Base-by-base conservation (phyloP, 2,797 vertebrate species). In the Anabacerthia variegaticeps region DNA sequence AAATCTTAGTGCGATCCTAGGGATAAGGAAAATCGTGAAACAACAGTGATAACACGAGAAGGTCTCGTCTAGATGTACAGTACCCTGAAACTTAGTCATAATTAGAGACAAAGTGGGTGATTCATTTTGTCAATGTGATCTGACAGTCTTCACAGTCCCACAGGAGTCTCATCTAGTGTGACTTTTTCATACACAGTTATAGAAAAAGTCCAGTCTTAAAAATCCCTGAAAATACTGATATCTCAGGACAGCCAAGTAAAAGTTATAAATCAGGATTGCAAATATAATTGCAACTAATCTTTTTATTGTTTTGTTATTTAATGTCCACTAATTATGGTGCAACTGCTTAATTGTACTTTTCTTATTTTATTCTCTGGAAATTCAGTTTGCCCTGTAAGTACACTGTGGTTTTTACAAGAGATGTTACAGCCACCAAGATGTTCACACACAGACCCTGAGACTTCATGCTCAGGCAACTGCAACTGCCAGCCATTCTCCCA, bases 51-150 rank as follows among this genome's bases (percentile, higher is more conserved):
- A 66, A 56, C 54, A 73, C 32, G 66, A 49, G 24, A 39, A 71
- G 16, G 5, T 73, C 58, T 92, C 44, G 52, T 81, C 46, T 89
- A 83, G 27, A 46, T 49, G 9, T 77, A 44, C 52, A 34, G 44
- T 74, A 49, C 23, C 24, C 56, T 84, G 62, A 91, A 81, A 92
- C 88, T 78, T 69, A 81, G 54, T 62, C 56, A 94, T 55, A 96
- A 92, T 51, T 36, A 88, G 51, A 68, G 37, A 83, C 36, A 91
- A 91, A 51, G 44, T 41, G 24, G 4, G 27, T 91, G 89, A 95
- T 94, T 89, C 75, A 80, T 89, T 81, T 78, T 88, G 58, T 74
- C 72, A 71, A 0, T 79, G 74, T 89, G 81, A 92, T 92, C 85
- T 96, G 79, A 49, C 88, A 93, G 44, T 51, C 71, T 86, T 59